phyloP scores from a whole-genome alignment of 2,888 invertebrate species.

The Chelonus formosanus region DNA sequence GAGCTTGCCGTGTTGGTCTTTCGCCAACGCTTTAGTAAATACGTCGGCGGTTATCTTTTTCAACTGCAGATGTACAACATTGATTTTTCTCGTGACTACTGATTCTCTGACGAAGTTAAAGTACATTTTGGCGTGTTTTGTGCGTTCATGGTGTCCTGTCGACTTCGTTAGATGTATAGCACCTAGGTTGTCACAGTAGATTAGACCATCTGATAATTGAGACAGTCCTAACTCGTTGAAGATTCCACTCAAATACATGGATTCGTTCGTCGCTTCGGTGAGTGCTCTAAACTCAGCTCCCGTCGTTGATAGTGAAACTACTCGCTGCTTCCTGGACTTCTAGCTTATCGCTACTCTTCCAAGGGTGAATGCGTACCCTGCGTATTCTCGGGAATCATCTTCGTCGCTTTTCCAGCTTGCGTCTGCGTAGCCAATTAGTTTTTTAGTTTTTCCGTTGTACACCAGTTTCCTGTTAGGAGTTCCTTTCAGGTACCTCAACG shows the following conservation, averaged over 20 bases:
- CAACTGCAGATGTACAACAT: no score
- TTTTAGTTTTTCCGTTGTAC: no score
- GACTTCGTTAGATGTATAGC: conserved; percentile 38
- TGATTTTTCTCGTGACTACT: no score
- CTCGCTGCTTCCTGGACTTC: conserved; percentile 43
- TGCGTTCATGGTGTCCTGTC: no score
- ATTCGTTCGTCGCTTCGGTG: conserved; percentile 45
- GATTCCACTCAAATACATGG: conserved; percentile 39
- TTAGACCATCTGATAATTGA: background rate
- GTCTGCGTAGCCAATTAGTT: conserved; percentile 48
- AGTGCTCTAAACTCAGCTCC: conserved; percentile 52
- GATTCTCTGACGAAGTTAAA: no score
- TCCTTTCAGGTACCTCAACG: conserved; percentile 36
- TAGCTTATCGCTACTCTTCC: conserved; percentile 47
- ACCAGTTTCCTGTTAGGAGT: conserved; percentile 30
- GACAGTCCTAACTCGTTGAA: conserved; percentile 23
- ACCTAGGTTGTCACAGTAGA: conserved; percentile 40
- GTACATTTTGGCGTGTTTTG: no score
- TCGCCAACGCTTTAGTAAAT: no score
- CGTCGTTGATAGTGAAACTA: conserved; percentile 48
- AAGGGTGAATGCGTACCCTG: conserved; percentile 46
- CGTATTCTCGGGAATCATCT: no score
- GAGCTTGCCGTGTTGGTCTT: no score
- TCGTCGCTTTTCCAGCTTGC: conserved; percentile 54
- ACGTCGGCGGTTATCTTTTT: no score